These are phyloP conservation scores for Phytoseiulus persimilis DNA, from an alignment of 2,888 invertebrate genomes.

Conservation along the genomic window DNA sequence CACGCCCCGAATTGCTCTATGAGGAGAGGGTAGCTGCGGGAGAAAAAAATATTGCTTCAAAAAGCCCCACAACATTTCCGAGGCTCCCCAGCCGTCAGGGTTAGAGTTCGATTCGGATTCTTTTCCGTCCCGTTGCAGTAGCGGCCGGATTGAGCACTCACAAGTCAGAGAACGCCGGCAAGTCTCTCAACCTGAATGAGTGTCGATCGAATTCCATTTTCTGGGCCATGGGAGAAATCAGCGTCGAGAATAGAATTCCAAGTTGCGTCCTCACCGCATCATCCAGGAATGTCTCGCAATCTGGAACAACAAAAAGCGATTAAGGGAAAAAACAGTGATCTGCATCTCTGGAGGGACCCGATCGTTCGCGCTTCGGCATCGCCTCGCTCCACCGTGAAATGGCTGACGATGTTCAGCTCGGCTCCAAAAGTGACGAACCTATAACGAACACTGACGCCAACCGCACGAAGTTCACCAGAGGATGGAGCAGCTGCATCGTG, in stretches of 20 bases:
- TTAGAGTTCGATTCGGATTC: no score
- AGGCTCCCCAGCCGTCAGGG: no score
- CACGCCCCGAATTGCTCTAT: constrained; percentile 28
- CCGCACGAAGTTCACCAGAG: constrained; percentile 5
- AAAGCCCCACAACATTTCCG: no score
- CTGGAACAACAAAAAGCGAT: not conserved
- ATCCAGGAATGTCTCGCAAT: constrained; percentile 23
- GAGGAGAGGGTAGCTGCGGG: not conserved
- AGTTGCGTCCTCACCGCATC: not conserved
- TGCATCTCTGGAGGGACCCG: no score
- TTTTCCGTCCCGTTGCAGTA: not conserved
- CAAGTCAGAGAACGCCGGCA: constrained; percentile 28
- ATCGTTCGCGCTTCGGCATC: no score
- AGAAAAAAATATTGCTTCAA: not conserved
- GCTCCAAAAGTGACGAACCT: not conserved
- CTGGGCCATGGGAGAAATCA: not conserved
- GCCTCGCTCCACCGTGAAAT: no score
- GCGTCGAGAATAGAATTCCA: not conserved
- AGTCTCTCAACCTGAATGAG: not conserved
- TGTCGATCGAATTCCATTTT: not conserved
- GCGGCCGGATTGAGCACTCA: not conserved
- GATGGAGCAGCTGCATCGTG: not conserved
- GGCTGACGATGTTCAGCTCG: no score
- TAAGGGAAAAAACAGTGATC: no score
- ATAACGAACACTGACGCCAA: constrained; percentile 24